Conservation (phyloP, 2,113 vertebrate genomes). For the Delphinapterus leucas region DNA sequence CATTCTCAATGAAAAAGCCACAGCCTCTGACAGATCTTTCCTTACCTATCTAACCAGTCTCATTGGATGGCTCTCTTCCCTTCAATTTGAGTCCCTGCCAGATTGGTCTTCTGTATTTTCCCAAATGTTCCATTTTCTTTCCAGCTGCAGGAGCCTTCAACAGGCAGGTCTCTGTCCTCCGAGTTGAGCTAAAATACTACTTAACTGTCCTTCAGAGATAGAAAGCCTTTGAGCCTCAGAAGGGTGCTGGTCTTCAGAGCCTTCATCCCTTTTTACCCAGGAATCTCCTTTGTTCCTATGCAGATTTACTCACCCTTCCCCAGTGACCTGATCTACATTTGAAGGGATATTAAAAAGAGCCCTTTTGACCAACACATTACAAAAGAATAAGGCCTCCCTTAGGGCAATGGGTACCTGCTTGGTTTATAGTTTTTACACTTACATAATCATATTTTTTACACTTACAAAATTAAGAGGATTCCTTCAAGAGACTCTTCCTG, state of each 20-base stretch:
- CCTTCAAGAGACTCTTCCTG: background rate
- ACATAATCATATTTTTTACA: background rate
- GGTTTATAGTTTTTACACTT: background rate
- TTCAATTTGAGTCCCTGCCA: background rate
- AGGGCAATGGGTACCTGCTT: background rate
- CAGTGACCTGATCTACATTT: background rate
- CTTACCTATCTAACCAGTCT: background rate
- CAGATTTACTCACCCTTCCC: background rate
- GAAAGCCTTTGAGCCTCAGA: background rate
- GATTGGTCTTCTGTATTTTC: background rate
- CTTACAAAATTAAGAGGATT: background rate
- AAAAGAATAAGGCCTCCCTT: background rate
- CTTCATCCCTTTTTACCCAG: background rate
- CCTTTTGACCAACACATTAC: background rate
- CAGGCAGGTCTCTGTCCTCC: background rate
- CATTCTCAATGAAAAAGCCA: background rate
- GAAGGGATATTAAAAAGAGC: background rate
- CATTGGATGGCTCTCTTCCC: background rate
- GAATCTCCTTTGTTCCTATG: background rate
- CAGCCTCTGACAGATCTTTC: background rate
- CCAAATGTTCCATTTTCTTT: background rate
- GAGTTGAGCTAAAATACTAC: background rate
- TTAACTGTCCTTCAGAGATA: background rate
- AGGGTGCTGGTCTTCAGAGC: background rate
- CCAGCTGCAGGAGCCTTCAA: background rate